A percentile compares a stretch with the other conserved stretches of the same genome.
phyloP scores from a whole-genome alignment of 2,888 invertebrate species.

The Macaria notata region DNA sequence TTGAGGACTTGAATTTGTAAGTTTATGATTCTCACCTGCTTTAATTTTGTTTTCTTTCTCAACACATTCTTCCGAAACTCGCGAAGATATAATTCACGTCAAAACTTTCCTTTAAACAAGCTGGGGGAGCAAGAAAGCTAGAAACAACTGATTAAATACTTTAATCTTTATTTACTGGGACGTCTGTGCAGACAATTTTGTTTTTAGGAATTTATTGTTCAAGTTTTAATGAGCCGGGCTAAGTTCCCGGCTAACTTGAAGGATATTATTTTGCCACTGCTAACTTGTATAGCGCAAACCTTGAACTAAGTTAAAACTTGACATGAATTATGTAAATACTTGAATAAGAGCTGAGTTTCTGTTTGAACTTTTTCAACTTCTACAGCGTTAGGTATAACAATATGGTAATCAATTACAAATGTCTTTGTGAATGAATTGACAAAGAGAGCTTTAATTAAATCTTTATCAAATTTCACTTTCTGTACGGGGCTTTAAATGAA shows the following conservation, averaged over 20 bases:
- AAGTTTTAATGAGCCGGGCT: conserved; percentile 64
- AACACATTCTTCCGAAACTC: conserved; percentile 40
- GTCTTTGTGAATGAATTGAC: conserved; percentile 3
- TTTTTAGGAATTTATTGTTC: conserved; percentile 66
- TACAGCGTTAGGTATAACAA: conserved; percentile 4
- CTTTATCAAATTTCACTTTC: too few relatives aligned
- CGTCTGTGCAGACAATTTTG: conserved; percentile 63
- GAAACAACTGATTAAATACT: conserved; percentile 74
- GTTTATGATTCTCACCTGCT: conserved; percentile 32
- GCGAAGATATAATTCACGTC: conserved; percentile 70
- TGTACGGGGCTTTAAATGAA: not conserved
- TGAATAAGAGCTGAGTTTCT: conserved; percentile 6
- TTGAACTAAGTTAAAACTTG: conserved; percentile 10
- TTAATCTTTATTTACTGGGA: conserved; percentile 76
- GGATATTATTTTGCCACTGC: conserved; percentile 24
- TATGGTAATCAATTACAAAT: conserved; percentile 9
- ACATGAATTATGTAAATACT: conserved; percentile 12
- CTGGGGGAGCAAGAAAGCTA: conserved; percentile 40
- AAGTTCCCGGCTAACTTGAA: conserved; percentile 42
- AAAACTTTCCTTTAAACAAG: conserved; percentile 67
- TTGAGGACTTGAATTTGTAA: conserved; percentile 22
- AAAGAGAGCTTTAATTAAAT: not conserved
- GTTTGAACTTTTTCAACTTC: conserved; percentile 4
- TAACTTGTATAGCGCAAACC: conserved; percentile 25
- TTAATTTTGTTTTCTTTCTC: conserved; percentile 26